These are phyloP conservation scores for Andrena fulva DNA, from an alignment of 2,888 invertebrate species.

Conservation along the genomic window DNA sequence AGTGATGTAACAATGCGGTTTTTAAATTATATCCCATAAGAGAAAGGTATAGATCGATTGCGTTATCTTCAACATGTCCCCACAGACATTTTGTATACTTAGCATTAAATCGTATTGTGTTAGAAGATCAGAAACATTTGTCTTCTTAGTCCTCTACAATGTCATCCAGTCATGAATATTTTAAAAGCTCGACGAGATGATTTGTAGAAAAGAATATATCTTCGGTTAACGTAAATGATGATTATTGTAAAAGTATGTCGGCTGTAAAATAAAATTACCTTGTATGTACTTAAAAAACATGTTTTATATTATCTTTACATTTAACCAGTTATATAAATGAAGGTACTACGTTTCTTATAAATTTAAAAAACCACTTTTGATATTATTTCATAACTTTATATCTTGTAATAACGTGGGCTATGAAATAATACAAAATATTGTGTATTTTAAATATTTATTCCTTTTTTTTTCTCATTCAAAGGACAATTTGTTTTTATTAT, in stretches of 20 bases:
- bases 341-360: conserved; percentile 56
- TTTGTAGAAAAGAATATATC: conserved; percentile 36
- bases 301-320: conserved; percentile 54
- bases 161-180: conserved; percentile 27
- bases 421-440: conserved; percentile 66
- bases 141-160: conserved; percentile 19
- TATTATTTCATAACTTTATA: conserved; percentile 62
- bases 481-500: conserved; percentile 84
- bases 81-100: conserved; percentile 26
- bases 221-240: conserved; percentile 37
- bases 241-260: conserved; percentile 53
- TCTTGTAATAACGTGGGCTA: conserved; percentile 56
- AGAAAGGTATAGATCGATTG: conserved; percentile 20
- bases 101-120: conserved; percentile 37
- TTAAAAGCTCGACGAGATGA: conserved; percentile 34
- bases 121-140: conserved; percentile 32
- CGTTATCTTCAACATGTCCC: conserved; percentile 21
- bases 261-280: conserved; percentile 64
- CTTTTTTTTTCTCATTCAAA: conserved; percentile 82
- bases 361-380: conserved; percentile 58
- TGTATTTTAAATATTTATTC: conserved; percentile 85
- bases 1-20: conserved; percentile 18
- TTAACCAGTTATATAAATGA: conserved; percentile 55
- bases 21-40: conserved; percentile 26
- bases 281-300: conserved; percentile 58